Evolutionary conservation across 2,113 vertebrate species (phyloP).

Genomic region (Oreochromis spilurus): DNA sequence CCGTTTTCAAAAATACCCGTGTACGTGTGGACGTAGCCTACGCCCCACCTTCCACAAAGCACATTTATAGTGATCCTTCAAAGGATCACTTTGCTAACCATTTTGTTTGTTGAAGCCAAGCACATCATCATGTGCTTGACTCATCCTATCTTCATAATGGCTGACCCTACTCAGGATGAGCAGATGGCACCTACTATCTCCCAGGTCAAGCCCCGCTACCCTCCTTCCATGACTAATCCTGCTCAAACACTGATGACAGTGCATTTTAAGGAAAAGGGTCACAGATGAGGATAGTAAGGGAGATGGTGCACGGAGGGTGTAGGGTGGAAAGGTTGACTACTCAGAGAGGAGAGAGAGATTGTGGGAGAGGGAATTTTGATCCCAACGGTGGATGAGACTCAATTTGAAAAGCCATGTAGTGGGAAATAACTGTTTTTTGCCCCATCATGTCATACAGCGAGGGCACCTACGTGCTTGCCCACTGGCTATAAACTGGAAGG

Average conservation of each 20-base stretch:
- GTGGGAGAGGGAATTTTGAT: background rate
- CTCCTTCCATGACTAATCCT: constrained; percentile 37
- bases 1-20: too few species aligned
- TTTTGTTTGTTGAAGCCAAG: constrained; percentile 35
- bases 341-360: background rate
- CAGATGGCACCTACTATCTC: background rate
- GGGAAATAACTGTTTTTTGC: constrained; percentile 73
- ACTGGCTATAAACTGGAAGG: constrained; percentile 51
- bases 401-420: constrained; percentile 71
- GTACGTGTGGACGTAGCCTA: too few species aligned
- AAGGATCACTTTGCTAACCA: background rate
- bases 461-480: constrained; percentile 56
- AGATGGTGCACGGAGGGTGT: background rate
- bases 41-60: background rate
- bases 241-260: constrained; percentile 64
- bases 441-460: constrained; percentile 71
- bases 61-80: background rate
- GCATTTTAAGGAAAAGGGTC: constrained; percentile 51
- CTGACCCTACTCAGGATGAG: constrained; percentile 10
- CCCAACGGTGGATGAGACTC: constrained; percentile 65
- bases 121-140: constrained; percentile 6
- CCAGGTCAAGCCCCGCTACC: constrained; percentile 30
- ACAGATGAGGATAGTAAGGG: background rate
- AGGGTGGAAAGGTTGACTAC: background rate
- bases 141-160: background rate